Percentiles rank a stretch among this genome's conserved stretches.
Conservation (phyloP, 2,797 vertebrate genomes). For the Trichosurus vulpecula region DNA sequence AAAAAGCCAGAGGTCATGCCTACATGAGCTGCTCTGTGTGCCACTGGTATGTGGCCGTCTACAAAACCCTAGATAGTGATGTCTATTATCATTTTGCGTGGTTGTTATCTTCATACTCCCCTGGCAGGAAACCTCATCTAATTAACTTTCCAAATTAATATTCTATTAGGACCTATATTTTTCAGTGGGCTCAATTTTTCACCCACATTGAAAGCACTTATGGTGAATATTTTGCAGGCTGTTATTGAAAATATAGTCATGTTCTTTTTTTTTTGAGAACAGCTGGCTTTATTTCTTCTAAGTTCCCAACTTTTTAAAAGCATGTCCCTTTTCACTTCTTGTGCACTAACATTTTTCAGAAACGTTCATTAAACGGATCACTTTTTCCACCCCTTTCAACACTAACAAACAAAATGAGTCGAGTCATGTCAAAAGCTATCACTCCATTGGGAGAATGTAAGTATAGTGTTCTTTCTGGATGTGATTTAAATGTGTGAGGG, state of each 20-base stretch:
- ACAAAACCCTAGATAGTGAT: background rate
- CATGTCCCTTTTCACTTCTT: conserved; percentile 71
- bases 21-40: background rate
- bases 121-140: conserved; percentile 37
- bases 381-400: conserved; percentile 75
- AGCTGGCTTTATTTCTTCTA: conserved; percentile 71
- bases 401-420: conserved; percentile 76
- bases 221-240: conserved; percentile 38
- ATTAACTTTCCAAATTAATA: conserved; percentile 51
- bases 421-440: conserved; percentile 71
- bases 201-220: conserved; percentile 52
- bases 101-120: conserved; percentile 12
- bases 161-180: conserved; percentile 37
- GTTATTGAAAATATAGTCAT: conserved; percentile 62
- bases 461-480: conserved; percentile 62
- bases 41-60: background rate
- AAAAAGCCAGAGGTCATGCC: background rate
- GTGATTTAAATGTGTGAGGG: conserved; percentile 61
- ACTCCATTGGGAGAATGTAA: conserved; percentile 53
- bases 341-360: conserved; percentile 74
- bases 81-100: background rate
- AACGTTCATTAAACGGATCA: conserved; percentile 75
- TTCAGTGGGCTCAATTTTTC: conserved; percentile 49
- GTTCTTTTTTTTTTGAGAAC: conserved; percentile 26
- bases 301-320: conserved; percentile 61